phyloP scores from a whole-genome alignment of 2,888 invertebrate species.

The Drosophila flavopinicola region DNA sequence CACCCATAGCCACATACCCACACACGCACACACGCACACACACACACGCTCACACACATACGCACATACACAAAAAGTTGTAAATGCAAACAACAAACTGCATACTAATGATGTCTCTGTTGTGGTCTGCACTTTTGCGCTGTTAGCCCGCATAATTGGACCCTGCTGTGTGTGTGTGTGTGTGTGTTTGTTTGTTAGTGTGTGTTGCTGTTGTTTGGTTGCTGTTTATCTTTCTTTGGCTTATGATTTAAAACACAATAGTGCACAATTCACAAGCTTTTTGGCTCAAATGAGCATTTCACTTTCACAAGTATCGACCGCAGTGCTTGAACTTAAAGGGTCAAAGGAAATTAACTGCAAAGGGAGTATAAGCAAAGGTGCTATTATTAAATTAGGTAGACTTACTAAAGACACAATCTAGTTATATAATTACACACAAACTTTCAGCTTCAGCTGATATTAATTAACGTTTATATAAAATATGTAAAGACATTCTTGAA shows the following conservation, averaged over 20 bases:
- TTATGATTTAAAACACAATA: constrained; percentile 32
- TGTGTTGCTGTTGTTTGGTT: neutral
- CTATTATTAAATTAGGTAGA: too few relatives aligned
- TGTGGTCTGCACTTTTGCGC: constrained; percentile 55
- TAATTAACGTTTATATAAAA: too few relatives aligned
- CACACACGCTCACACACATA: neutral
- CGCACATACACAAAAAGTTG: constrained; percentile 17
- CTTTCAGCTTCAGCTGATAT: too few relatives aligned
- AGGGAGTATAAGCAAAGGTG: too few relatives aligned
- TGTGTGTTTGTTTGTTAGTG: neutral
- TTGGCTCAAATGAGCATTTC: constrained; percentile 11
- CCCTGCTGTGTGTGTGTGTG: constrained; percentile 7
- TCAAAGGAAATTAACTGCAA: too few relatives aligned
- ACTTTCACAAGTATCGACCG: constrained; percentile 8
- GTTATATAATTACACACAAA: too few relatives aligned
- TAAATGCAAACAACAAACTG: constrained; percentile 56
- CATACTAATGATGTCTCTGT: constrained; percentile 62
- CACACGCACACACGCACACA: constrained; percentile 2
- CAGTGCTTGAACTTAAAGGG: neutral
- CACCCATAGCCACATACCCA: neutral
- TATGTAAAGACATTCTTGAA: too few relatives aligned
- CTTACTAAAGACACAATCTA: too few relatives aligned
- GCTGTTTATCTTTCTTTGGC: constrained; percentile 38
- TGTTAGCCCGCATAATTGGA: constrained; percentile 51
- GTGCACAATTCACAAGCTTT: neutral